phyloP scores from a whole-genome alignment of 2,113 vertebrate genomes.

The Dipodomys merriami region DNA sequence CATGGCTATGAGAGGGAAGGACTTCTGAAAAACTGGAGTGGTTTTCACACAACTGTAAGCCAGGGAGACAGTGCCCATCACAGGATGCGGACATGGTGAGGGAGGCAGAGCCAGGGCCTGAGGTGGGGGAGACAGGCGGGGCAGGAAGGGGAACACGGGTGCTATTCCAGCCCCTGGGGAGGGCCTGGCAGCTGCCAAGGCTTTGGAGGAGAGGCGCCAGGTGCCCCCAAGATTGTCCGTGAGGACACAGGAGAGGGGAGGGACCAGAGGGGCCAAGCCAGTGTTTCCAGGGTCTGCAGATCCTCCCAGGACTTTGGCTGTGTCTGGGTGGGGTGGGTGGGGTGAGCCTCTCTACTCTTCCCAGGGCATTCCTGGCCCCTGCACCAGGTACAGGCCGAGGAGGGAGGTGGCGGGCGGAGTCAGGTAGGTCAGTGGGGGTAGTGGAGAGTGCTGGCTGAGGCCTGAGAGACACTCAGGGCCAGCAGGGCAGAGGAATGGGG shows the following conservation, averaged over 20 bases:
- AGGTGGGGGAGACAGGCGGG: no score
- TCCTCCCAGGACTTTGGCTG: not conserved
- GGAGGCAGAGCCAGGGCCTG: not conserved
- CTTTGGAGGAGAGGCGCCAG: no score
- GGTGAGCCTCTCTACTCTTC: not conserved
- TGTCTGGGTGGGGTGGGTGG: not conserved
- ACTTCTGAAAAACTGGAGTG: not conserved
- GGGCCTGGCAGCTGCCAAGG: not conserved
- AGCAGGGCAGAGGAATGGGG: not conserved
- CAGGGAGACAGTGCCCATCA: not conserved
- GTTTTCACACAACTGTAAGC: not conserved
- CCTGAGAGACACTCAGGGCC: rapidly evolving
- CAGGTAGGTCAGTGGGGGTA: no score
- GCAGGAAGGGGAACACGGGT: not conserved
- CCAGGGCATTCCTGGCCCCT: rapidly evolving
- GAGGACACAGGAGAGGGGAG: not conserved
- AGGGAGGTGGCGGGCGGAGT: no score
- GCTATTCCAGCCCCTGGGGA: not conserved
- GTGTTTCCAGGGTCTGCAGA: not conserved
- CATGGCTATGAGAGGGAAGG: not conserved
- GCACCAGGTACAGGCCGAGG: rapidly evolving
- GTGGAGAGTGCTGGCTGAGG: not conserved
- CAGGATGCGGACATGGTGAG: not conserved
- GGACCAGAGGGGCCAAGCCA: not conserved
- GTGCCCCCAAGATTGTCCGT: no score